Percentiles rank a stretch among this genome's conserved stretches.
Evolutionary conservation across 2,888 invertebrate genomes (phyloP).

Genomic region (Acanthoscelides obtectus): DNA sequence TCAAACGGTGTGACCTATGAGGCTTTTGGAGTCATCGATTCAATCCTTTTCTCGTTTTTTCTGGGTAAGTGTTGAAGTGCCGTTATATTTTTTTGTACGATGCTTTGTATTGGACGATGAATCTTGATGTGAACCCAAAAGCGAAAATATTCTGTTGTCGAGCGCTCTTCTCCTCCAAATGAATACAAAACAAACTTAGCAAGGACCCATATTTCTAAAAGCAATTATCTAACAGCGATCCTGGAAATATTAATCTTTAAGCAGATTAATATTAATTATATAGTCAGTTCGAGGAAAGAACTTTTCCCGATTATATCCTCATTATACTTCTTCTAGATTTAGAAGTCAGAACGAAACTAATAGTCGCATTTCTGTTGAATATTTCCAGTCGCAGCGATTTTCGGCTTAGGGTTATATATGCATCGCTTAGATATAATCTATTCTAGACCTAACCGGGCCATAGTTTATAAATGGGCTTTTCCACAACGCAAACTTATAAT

Average conservation of each 20-base stretch:
- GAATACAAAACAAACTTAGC: not conserved
- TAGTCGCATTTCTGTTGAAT: not conserved
- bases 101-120: too few species aligned
- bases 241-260: not conserved
- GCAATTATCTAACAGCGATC: not conserved
- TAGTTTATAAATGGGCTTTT: not conserved
- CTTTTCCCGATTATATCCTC: not conserved
- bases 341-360: not conserved
- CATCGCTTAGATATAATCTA: not conserved
- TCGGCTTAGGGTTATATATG: not conserved
- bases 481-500: too few species aligned
- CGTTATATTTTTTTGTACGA: too few species aligned
- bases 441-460: not conserved
- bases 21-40: too few species aligned
- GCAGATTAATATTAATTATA: not conserved
- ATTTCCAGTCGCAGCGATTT: not conserved
- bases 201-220: not conserved
- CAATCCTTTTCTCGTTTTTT: too few species aligned
- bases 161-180: too few species aligned
- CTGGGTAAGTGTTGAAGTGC: too few species aligned
- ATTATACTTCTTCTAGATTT: not conserved
- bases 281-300: not conserved
- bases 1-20: too few species aligned
- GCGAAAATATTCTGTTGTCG: too few species aligned
- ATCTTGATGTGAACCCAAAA: too few species aligned